Percentiles rank a stretch among this genome's conserved stretches.
Conservation (phyloP, 2,888 invertebrate genomes). For the Antitype chi region DNA sequence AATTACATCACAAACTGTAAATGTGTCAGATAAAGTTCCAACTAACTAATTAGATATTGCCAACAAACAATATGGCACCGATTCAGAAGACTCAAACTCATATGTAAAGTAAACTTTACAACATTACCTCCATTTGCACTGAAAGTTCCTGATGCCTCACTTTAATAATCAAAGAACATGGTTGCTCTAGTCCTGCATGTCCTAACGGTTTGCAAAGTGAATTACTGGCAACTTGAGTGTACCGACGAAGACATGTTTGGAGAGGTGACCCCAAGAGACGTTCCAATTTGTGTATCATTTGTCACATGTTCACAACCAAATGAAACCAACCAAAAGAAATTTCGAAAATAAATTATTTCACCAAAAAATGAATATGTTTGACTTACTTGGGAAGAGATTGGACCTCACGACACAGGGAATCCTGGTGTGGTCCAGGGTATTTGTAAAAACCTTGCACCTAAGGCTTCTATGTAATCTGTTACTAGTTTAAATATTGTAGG, state of each 20-base stretch:
- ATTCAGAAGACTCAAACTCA: not conserved
- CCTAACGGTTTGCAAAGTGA: constrained; percentile 30
- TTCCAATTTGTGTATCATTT: not conserved
- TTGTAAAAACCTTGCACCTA: not conserved
- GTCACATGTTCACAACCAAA: not conserved
- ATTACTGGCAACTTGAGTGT: constrained; percentile 36
- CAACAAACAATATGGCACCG: not conserved
- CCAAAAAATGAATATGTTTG: too few relatives aligned
- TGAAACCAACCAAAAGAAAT: too few relatives aligned
- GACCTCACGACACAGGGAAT: not conserved
- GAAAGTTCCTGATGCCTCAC: not conserved
- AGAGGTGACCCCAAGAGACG: not conserved
- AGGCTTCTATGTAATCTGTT: not conserved
- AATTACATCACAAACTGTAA: not conserved
- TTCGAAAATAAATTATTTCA: too few relatives aligned
- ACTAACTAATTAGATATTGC: not conserved
- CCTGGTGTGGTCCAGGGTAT: not conserved
- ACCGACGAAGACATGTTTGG: constrained; percentile 4
- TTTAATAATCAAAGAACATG: constrained; percentile 24
- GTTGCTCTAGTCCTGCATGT: constrained; percentile 3
- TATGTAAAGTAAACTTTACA: not conserved
- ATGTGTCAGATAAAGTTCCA: not conserved
- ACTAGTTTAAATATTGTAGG: not conserved
- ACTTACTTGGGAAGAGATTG: not conserved
- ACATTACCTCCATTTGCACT: not conserved